Evolutionary conservation across 2,888 invertebrate genomes (phyloP).

Genomic region (Tupiocoris notatus): DNA sequence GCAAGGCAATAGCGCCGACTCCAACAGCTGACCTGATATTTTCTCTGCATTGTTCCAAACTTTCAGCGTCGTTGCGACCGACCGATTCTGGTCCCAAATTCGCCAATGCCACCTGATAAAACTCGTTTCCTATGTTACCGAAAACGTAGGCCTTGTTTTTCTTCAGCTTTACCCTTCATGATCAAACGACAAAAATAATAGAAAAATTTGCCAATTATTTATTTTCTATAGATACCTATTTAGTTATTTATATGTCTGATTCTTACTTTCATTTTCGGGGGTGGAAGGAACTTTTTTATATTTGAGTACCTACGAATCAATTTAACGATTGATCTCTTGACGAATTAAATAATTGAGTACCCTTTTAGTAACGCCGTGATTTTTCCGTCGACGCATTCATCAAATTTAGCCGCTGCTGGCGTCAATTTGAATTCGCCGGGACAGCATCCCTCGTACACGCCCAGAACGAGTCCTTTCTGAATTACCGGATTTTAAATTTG

Average conservation of each 20-base stretch:
- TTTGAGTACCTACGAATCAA: too few species aligned
- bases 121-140: slow-evolving; percentile 34
- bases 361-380: slow-evolving; percentile 57
- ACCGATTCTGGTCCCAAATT: slow-evolving; percentile 22
- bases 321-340: too few species aligned
- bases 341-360: slow-evolving; percentile 52
- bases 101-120: slow-evolving; percentile 24
- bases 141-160: slow-evolving; percentile 30
- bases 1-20: slow-evolving; percentile 2
- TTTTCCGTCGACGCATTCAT: slow-evolving; percentile 59
- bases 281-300: too few species aligned
- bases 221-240: too few species aligned
- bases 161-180: slow-evolving; percentile 29
- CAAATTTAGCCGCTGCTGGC: slow-evolving; percentile 57
- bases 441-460: slow-evolving; percentile 58
- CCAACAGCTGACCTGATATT: slow-evolving; percentile 25
- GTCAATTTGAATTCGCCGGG: slow-evolving; percentile 54
- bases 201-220: too few species aligned
- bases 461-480: slow-evolving; percentile 59
- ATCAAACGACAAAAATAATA: too few species aligned
- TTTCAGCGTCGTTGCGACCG: slow-evolving; percentile 17
- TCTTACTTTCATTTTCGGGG: too few species aligned
- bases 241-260: too few species aligned
- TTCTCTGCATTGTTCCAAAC: slow-evolving; percentile 28
- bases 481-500: neutral